A percentile compares a stretch with the other conserved stretches of the same genome.
Evolutionary conservation across 1,140 invertebrate species (phyloP).

Genomic region (Arion vulgaris): DNA sequence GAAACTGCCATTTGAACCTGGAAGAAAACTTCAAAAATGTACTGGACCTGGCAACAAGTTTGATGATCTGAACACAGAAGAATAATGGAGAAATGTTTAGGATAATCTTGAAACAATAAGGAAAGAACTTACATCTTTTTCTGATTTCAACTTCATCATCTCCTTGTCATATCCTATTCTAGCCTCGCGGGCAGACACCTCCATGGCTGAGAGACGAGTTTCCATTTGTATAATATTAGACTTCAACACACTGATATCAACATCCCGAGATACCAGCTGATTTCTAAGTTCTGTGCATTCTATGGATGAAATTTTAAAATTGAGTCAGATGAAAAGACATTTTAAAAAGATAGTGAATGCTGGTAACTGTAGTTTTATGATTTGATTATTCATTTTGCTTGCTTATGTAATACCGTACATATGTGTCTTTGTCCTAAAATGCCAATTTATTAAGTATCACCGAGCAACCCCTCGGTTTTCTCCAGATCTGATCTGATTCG

Average conservation of each 20-base stretch:
- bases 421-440: too few relatives aligned
- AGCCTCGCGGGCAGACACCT: neutral
- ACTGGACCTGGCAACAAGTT: too few relatives aligned
- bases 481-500: too few relatives aligned
- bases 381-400: too few relatives aligned
- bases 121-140: slow-evolving; percentile 24
- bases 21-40: too few relatives aligned
- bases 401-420: too few relatives aligned
- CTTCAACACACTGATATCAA: slow-evolving; percentile 8
- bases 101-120: neutral
- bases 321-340: too few relatives aligned
- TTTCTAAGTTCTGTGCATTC: neutral
- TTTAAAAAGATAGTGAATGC: neutral
- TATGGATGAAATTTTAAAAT: neutral
- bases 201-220: neutral
- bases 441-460: too few relatives aligned
- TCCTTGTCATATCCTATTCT: slow-evolving; percentile 24
- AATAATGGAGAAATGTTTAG: too few relatives aligned
- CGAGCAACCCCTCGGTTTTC: too few relatives aligned
- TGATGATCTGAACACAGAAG: too few relatives aligned
- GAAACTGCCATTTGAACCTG: too few relatives aligned
- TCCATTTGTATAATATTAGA: slow-evolving; percentile 1
- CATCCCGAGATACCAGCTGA: neutral
- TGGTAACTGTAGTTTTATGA: neutral
- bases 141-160: slow-evolving; percentile 6